Evolutionary conservation across 2,888 invertebrate genomes (phyloP).

Genomic region (Zaprionus lineosus): DNA sequence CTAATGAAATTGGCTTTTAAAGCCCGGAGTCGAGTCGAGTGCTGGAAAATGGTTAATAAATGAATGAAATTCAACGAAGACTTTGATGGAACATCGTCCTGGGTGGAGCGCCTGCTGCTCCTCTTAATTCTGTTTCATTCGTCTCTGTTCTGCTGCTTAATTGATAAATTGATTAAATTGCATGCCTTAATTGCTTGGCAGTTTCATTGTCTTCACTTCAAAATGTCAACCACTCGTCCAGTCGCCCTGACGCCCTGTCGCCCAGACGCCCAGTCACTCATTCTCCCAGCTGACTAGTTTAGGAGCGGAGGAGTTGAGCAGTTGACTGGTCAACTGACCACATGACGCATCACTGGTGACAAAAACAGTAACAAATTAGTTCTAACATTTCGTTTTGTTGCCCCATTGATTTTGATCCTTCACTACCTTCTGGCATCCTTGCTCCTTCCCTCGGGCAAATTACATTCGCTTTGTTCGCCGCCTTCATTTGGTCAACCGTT

Average conservation of each 20-base stretch:
- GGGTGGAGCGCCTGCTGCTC: not conserved
- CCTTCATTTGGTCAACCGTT: slow-evolving; percentile 39
- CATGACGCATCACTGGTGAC: slow-evolving; percentile 31
- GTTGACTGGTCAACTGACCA: slow-evolving; percentile 17
- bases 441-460: slow-evolving; percentile 38
- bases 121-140: not conserved
- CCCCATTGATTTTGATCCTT: not conserved
- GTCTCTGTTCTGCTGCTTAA: slow-evolving; percentile 41
- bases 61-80: slow-evolving; percentile 7
- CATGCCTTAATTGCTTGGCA: slow-evolving; percentile 65
- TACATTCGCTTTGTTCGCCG: slow-evolving; percentile 61
- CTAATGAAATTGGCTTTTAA: slow-evolving; percentile 76
- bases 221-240: too few relatives aligned
- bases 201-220: slow-evolving; percentile 50
- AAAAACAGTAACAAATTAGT: slow-evolving; percentile 27
- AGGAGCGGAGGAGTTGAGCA: too few relatives aligned
- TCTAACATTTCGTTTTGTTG: slow-evolving; percentile 53
- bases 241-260: too few relatives aligned
- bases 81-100: slow-evolving; percentile 15
- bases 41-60: slow-evolving; percentile 6
- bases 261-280: too few relatives aligned
- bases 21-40: slow-evolving; percentile 29
- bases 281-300: too few relatives aligned
- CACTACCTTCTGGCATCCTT: not conserved
- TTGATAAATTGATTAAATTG: slow-evolving; percentile 78